Conservation (phyloP, 2,888 invertebrate species). For the Sinelater perroti region DNA sequence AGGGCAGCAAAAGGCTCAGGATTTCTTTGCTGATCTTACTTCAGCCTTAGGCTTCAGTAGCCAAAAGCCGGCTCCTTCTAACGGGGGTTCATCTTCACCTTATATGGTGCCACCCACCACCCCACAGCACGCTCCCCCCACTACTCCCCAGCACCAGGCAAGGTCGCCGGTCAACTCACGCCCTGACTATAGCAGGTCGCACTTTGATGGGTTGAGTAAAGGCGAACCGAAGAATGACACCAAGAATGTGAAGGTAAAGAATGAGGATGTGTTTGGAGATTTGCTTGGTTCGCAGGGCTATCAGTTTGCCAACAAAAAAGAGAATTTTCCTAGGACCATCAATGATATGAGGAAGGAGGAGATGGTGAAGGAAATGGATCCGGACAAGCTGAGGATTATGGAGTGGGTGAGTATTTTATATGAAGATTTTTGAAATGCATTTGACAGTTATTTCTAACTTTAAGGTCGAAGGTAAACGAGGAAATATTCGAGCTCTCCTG, state of each 20-base stretch:
- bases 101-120: conserved; percentile 34
- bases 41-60: conserved; percentile 57
- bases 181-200: conserved; percentile 73
- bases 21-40: conserved; percentile 79
- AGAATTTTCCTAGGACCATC: conserved; percentile 84
- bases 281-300: conserved; percentile 90
- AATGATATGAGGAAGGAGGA: conserved; percentile 93
- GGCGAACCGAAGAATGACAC: conserved; percentile 43
- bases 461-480: conserved; percentile 94
- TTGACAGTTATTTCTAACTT: too few relatives aligned
- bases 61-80: conserved; percentile 30
- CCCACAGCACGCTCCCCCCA: conserved; percentile 15
- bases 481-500: conserved; percentile 93
- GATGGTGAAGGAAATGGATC: conserved; percentile 88
- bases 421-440: too few relatives aligned
- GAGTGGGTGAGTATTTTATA: conserved; percentile 82
- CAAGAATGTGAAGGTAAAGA: conserved; percentile 57
- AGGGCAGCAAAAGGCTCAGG: conserved; percentile 64
- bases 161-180: conserved; percentile 57
- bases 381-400: conserved; percentile 83
- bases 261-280: conserved; percentile 87
- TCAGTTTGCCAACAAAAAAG: conserved; percentile 77
- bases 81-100: conserved; percentile 44
- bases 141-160: conserved; percentile 59
- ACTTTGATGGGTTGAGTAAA: conserved; percentile 68